A percentile compares a stretch with the other conserved stretches of the same genome.
These are phyloP conservation scores for Xestia xanthographa DNA, from an alignment of 2,888 invertebrate species.

Conservation along the genomic window DNA sequence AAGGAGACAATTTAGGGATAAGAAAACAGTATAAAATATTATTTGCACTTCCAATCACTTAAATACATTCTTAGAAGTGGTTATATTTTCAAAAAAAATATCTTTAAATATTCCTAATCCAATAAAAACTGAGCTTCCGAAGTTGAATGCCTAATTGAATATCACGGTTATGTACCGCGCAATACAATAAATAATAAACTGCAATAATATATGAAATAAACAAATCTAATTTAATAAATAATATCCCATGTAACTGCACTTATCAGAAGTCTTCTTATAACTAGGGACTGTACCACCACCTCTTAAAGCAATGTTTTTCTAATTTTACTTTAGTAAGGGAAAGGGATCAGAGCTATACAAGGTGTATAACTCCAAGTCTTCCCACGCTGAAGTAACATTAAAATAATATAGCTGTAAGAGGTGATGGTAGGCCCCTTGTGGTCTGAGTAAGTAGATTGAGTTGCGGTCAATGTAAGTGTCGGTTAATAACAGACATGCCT, in stretches of 20 bases:
- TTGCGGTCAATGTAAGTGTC: neutral
- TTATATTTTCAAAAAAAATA: slow-evolving; percentile 20
- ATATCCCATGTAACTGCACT: slow-evolving; percentile 36
- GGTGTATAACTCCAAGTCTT: neutral
- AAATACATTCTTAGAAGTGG: slow-evolving; percentile 27
- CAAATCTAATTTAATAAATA: slow-evolving; percentile 30
- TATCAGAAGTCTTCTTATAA: slow-evolving; percentile 69
- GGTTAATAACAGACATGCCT: slow-evolving; percentile 1
- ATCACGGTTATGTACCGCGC: slow-evolving; percentile 35
- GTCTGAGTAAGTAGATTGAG: slow-evolving; percentile 5
- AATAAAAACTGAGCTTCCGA: slow-evolving; percentile 61
- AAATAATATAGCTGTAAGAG: neutral
- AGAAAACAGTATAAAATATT: slow-evolving; percentile 41
- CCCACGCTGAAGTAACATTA: neutral
- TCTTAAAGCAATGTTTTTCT: neutral
- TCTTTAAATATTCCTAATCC: slow-evolving; percentile 12
- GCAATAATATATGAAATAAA: slow-evolving; percentile 33
- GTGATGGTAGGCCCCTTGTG: neutral
- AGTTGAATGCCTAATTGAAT: slow-evolving; percentile 58
- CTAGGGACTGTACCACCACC: neutral
- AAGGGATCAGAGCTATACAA: neutral
- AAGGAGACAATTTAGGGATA: slow-evolving; percentile 52
- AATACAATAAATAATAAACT: slow-evolving; percentile 42
- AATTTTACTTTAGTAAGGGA: neutral
- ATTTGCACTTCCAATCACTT: slow-evolving; percentile 55